phyloP scores from a whole-genome alignment of 2,113 vertebrate species.

The Cyprinus carpio region DNA sequence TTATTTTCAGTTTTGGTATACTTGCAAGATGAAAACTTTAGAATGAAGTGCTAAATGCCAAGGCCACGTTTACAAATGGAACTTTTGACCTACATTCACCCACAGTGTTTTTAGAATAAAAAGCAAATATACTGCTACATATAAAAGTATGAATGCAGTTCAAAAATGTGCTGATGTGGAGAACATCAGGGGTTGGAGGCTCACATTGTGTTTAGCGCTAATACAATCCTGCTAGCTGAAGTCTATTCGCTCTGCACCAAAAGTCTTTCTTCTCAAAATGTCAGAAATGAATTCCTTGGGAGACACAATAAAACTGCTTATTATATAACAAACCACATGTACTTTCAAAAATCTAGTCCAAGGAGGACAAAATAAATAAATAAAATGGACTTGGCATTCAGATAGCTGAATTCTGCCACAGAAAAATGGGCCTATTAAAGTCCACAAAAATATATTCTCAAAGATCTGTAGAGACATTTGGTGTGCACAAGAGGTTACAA shows the following conservation, averaged over 20 bases:
- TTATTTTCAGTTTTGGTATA: background rate
- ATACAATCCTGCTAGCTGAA: background rate
- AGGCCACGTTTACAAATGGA: background rate
- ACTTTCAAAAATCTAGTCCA: slow-evolving; percentile 18
- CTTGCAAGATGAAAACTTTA: background rate
- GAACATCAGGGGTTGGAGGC: background rate
- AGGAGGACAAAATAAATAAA: background rate
- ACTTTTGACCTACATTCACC: background rate
- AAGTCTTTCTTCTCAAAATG: slow-evolving; percentile 2
- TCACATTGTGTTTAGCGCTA: background rate
- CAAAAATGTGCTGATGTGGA: background rate
- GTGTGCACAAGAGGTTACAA: slow-evolving; percentile 6
- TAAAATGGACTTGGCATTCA: background rate
- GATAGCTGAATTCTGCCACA: background rate
- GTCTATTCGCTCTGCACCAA: background rate
- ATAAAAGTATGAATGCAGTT: background rate
- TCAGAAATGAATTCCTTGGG: slow-evolving; percentile 13
- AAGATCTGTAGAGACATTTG: background rate
- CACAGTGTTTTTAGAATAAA: background rate
- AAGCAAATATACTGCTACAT: background rate
- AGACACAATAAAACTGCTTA: slow-evolving; percentile 13
- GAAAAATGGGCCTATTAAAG: background rate
- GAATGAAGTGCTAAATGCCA: background rate
- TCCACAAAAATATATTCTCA: background rate
- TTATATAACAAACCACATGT: slow-evolving; percentile 2